phyloP scores from a whole-genome alignment of 2,888 invertebrate genomes.

The Meghimatium bilineatum region DNA sequence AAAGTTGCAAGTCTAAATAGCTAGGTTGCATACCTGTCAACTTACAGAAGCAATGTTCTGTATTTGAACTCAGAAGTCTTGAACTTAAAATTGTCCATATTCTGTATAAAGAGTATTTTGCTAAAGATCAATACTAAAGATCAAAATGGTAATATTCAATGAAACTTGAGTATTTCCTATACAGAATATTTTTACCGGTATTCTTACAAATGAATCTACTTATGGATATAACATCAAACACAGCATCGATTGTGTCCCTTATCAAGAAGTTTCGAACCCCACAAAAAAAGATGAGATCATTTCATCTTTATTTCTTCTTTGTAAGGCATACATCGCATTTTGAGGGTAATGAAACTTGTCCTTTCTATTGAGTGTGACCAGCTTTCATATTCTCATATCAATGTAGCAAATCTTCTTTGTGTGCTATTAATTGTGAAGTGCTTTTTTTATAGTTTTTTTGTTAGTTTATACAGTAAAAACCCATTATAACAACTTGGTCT shows the following conservation, averaged over 20 bases:
- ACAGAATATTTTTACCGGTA: too few species aligned
- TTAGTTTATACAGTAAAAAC: too few species aligned
- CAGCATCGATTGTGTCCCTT: constrained; percentile 39
- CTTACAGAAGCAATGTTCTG: too few species aligned
- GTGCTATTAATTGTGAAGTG: too few species aligned
- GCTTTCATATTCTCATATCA: background rate
- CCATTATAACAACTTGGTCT: too few species aligned
- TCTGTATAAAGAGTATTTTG: too few species aligned
- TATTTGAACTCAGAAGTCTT: too few species aligned
- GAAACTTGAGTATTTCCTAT: too few species aligned
- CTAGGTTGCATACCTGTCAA: background rate
- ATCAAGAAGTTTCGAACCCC: constrained; percentile 22
- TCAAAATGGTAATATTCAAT: too few species aligned
- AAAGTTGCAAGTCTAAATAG: background rate
- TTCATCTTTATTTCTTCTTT: constrained; percentile 9
- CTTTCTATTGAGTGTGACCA: background rate
- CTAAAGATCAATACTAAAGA: too few species aligned
- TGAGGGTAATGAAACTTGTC: constrained; percentile 46
- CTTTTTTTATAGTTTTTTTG: background rate
- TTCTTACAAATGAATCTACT: background rate
- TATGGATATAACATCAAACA: background rate
- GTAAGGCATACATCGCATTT: constrained; percentile 36
- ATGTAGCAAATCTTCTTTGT: too few species aligned
- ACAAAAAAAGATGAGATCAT: background rate
- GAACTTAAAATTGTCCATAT: too few species aligned